Evolutionary conservation across 2,113 vertebrate genomes (phyloP), one percentile per base, ranked within the genome.

Genomic region (Paradisaea rubra): DNA sequence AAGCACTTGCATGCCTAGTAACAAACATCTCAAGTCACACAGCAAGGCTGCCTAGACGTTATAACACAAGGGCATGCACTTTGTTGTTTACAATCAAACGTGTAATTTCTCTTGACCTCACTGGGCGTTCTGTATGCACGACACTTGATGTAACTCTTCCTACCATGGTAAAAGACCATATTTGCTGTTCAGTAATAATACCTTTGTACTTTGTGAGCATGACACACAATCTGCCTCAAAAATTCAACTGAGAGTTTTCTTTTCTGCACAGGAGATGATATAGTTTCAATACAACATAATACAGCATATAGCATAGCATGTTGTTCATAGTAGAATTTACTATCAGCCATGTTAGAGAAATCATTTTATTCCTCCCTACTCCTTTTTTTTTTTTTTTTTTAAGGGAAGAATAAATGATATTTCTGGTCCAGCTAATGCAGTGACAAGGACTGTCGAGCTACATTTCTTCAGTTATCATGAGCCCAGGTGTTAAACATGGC

Each of bases 401-500:
- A 44, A 66, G 35, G 33, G 23, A 59, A 70, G 8, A 39, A 50
- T 25, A 87, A 88, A 56, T 73, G 0, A 22, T 86, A 71, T 95
- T 94, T 93, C 76, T 96, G 50, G 53, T 83, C 52, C 53, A 85
- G 45, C 42, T 88, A 88, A 41, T 2, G 7, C 45, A n/a, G 53
- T 78, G 90, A 81, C 94, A 93, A 93, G 82, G 72, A 57, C 83
- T 95, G 96, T 94, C 94, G 14, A 91, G 88, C 78, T 79, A 37
- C 47, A 96, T 97, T 93, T 95, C 81, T 91, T 93, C 94, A 92
- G 71, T 93, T 93, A 52, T n/a, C 52, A 8, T 18, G 61, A 96
- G 86, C 59, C 94, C 95, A 97, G 95, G 95, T 97, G 91, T 97
- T 96, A 95, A 96, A 94, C 88, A 87, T 85, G 93, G 96, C 94